Evolutionary conservation across 2,888 invertebrate genomes (phyloP).

Genomic region (Tachina lurida): DNA sequence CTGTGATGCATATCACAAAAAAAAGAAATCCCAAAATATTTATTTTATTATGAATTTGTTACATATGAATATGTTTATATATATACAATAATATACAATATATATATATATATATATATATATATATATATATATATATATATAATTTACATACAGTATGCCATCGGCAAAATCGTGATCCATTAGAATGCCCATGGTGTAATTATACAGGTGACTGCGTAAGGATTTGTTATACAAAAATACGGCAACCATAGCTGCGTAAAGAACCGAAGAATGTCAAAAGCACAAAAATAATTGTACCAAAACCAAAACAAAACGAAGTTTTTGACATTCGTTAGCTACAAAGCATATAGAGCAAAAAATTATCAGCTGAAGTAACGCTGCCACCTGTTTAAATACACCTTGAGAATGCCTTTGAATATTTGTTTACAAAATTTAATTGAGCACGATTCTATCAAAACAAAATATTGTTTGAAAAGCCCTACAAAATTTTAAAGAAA

Average conservation of each 20-base stretch:
- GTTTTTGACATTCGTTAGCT: no score
- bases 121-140: slow-evolving; percentile 40
- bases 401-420: slow-evolving; percentile 64
- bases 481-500: slow-evolving; percentile 55
- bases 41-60: slow-evolving; percentile 61
- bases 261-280: no score
- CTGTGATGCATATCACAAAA: not conserved
- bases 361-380: no score
- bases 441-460: slow-evolving; percentile 68
- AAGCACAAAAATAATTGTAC: no score
- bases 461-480: slow-evolving; percentile 41
- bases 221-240: no score
- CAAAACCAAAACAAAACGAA: no score
- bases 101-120: slow-evolving; percentile 25
- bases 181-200: slow-evolving; percentile 69
- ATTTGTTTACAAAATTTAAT: slow-evolving; percentile 68
- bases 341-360: no score
- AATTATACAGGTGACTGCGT: no score
- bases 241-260: no score
- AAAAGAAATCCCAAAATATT: slow-evolving; percentile 31
- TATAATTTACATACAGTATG: slow-evolving; percentile 60
- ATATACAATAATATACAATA: no score
- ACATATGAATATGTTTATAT: slow-evolving; percentile 58
- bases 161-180: slow-evolving; percentile 66
- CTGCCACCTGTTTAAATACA: no score